phyloP scores from a whole-genome alignment of 2,888 invertebrate species.

The Lithophane leautieri region DNA sequence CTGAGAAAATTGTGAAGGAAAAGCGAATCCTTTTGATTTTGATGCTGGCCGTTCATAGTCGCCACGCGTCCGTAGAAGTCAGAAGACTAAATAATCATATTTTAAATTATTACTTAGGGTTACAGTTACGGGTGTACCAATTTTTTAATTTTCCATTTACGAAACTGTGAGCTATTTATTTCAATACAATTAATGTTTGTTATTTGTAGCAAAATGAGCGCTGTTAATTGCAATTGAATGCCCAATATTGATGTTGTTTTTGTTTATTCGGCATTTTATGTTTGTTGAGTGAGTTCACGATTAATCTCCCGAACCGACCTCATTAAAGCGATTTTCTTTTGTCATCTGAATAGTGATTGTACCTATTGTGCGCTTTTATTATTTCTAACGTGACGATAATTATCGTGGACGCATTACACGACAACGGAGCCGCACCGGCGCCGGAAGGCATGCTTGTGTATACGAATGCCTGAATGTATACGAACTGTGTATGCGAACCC shows the following conservation, averaged over 20 bases:
- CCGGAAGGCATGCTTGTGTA: too few relatives aligned
- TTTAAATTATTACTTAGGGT: constrained; percentile 5
- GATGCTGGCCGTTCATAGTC: constrained; percentile 12
- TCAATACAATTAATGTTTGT: constrained; percentile 19
- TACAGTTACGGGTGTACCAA: neutral
- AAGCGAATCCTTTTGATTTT: constrained; percentile 55
- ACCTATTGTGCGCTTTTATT: too few relatives aligned
- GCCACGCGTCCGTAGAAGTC: constrained; percentile 11
- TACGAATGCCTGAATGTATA: too few relatives aligned
- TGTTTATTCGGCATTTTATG: constrained; percentile 12
- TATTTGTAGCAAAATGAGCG: constrained; percentile 28
- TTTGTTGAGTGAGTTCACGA: neutral
- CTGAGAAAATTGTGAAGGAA: constrained; percentile 48
- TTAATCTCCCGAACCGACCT: neutral
- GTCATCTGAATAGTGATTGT: neutral
- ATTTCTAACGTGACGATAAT: too few relatives aligned
- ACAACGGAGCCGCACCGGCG: too few relatives aligned
- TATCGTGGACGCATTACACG: too few relatives aligned
- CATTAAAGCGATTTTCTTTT: neutral
- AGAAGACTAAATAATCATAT: constrained; percentile 41
- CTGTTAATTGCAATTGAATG: constrained; percentile 29
- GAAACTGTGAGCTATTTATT: constrained; percentile 8
- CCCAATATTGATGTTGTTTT: constrained; percentile 23
- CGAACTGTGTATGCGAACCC: too few relatives aligned
- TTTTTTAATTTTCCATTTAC: neutral